Evolutionary conservation across 2,888 invertebrate genomes (phyloP).

Genomic region (Agonum fuliginosum): DNA sequence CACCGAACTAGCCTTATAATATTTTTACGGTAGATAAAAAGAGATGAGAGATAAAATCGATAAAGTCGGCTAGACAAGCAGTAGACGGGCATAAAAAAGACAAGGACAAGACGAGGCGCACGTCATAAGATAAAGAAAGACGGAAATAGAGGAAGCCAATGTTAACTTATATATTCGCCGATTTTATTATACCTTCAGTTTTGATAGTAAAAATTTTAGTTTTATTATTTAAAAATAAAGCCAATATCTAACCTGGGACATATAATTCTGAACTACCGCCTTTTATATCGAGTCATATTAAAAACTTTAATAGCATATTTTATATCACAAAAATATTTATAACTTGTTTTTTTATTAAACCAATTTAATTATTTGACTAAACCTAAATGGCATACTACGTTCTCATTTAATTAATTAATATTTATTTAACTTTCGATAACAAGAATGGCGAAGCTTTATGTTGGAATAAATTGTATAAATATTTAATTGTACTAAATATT

Average conservation of each 20-base stretch:
- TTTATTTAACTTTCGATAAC: not conserved
- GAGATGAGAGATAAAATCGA: slow-evolving; percentile 72
- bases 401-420: not conserved
- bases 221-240: slow-evolving; percentile 60
- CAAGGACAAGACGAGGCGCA: slow-evolving; percentile 53
- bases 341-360: not conserved
- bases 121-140: not conserved
- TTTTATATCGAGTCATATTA: slow-evolving; percentile 42
- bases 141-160: slow-evolving; percentile 34
- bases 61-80: slow-evolving; percentile 73
- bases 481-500: slow-evolving; percentile 6
- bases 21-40: slow-evolving; percentile 66
- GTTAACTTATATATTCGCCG: slow-evolving; percentile 54
- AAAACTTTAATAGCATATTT: slow-evolving; percentile 55
- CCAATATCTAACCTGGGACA: slow-evolving; percentile 57
- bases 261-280: slow-evolving; percentile 48
- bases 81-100: slow-evolving; percentile 63
- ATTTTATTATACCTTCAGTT: slow-evolving; percentile 53
- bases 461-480: not conserved
- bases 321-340: not conserved
- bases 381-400: not conserved
- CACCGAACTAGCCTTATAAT: slow-evolving; percentile 56
- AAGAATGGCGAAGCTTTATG: not conserved
- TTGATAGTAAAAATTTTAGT: slow-evolving; percentile 58
- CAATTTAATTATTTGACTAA: not conserved